A percentile compares a stretch with the other conserved stretches of the same genome.
Evolutionary conservation across 64 coral and sea anemone species (phyloP).

Genomic region (Astreopora myriophthalma): DNA sequence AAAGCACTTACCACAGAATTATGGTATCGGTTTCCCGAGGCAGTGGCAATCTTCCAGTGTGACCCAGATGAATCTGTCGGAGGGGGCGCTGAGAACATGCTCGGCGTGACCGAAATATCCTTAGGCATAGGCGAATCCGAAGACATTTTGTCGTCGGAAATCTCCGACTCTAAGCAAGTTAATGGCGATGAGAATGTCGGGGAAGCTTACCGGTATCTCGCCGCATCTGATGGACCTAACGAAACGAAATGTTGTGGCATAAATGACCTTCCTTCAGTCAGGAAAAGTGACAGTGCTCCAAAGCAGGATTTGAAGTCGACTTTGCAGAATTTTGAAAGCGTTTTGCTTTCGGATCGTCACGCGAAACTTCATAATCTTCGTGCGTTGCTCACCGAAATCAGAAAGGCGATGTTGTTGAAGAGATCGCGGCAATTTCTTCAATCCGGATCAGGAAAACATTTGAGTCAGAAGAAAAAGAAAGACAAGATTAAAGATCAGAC

Average conservation of each 20-base stretch:
- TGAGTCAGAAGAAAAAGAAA: conserved; percentile 23
- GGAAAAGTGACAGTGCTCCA: not conserved
- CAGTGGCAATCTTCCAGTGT: not conserved
- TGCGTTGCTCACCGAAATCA: not conserved
- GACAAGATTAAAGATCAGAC: not conserved
- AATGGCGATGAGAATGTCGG: not conserved
- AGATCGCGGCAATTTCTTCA: conserved; percentile 14
- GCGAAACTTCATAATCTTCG: not conserved
- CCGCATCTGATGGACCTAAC: not conserved
- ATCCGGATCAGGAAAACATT: not conserved
- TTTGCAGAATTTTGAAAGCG: not conserved
- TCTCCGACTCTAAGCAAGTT: not conserved
- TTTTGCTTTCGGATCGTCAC: conserved; percentile 12
- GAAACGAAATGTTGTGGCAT: not conserved
- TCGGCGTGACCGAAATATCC: not conserved
- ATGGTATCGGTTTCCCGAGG: conserved; percentile 64
- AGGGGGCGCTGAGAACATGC: not conserved
- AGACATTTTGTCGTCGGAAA: not conserved
- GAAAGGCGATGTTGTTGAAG: conserved; percentile 11
- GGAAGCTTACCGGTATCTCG: not conserved
- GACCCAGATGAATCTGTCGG: not conserved
- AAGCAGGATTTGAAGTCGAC: conserved; percentile 6
- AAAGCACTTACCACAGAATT: conserved; percentile 41
- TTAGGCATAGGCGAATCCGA: not conserved
- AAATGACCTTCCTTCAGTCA: not conserved